Conservation (phyloP, 2,888 invertebrate species). For the Sphaeridia pumilis region DNA sequence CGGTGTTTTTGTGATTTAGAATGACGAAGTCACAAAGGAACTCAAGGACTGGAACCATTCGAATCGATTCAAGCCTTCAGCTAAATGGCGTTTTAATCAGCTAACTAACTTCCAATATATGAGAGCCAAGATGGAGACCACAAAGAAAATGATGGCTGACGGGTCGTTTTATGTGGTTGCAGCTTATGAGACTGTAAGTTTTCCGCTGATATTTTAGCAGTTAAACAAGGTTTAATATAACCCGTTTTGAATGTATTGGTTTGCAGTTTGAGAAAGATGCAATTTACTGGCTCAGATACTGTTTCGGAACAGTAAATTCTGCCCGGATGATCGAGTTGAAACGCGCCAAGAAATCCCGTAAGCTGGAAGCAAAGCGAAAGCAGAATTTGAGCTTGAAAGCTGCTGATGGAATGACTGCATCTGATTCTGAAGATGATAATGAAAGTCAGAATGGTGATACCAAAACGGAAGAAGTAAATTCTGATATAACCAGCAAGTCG, state of each 20-base stretch:
- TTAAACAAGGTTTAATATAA: too few relatives aligned
- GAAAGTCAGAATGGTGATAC: constrained; percentile 2
- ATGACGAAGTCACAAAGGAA: not conserved
- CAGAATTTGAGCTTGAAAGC: not conserved
- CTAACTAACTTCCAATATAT: constrained; percentile 10
- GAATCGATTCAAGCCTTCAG: constrained; percentile 6
- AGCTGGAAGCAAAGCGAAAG: not conserved
- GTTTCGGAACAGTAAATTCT: constrained; percentile 5
- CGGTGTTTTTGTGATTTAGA: not conserved
- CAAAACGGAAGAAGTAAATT: not conserved
- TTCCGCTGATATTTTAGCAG: not conserved
- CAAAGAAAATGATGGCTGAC: constrained; percentile 7
- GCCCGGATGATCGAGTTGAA: constrained; percentile 11
- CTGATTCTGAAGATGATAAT: constrained; percentile 2
- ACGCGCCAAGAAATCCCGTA: not conserved
- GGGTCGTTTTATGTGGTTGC: constrained; percentile 4
- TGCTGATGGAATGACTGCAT: not conserved
- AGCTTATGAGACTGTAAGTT: not conserved
- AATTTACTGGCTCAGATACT: constrained; percentile 10
- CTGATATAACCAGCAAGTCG: not conserved
- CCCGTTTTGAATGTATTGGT: not conserved
- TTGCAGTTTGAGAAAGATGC: constrained; percentile 7
- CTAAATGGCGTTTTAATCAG: constrained; percentile 12
- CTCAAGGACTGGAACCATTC: not conserved
- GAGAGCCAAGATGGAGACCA: constrained; percentile 13